phyloP scores from a whole-genome alignment of 1,140 invertebrate genomes.

The Micrasema longulum region DNA sequence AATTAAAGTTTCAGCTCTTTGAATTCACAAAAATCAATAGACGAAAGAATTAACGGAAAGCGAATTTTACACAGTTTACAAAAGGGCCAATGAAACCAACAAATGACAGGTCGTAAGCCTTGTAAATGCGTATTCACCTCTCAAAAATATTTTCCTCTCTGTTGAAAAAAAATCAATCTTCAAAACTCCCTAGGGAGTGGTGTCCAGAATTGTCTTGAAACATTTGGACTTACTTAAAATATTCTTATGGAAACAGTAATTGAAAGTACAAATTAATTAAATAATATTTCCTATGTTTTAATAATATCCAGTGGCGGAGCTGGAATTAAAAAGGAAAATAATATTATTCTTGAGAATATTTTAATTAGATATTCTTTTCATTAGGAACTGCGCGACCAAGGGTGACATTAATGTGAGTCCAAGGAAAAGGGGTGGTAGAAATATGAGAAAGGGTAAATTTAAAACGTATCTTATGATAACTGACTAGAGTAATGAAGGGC shows the following conservation, averaged over 20 bases:
- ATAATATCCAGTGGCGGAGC: slow-evolving; percentile 7
- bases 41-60: no score
- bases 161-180: no score
- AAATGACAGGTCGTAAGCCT: no score
- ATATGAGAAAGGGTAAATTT: slow-evolving; percentile 4
- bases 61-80: no score
- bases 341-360: slow-evolving; percentile 46
- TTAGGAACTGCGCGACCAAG: slow-evolving; percentile 40
- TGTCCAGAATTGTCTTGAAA: no score
- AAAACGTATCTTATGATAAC: slow-evolving; percentile 2
- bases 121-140: no score
- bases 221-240: not conserved
- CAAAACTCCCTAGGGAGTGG: no score
- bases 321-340: slow-evolving; percentile 30
- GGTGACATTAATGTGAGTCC: slow-evolving; percentile 49
- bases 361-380: slow-evolving; percentile 54
- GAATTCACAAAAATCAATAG: no score
- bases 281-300: slow-evolving; percentile 8
- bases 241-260: no score
- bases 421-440: slow-evolving; percentile 19
- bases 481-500: slow-evolving; percentile 14
- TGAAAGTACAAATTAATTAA: not conserved
- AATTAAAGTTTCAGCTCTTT: no score
- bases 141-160: no score
- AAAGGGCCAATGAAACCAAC: no score